Percentiles rank a stretch among this genome's conserved stretches.
These are phyloP conservation scores for Drosophila falleni DNA, from an alignment of 2,888 invertebrate species.

Conservation along the genomic window DNA sequence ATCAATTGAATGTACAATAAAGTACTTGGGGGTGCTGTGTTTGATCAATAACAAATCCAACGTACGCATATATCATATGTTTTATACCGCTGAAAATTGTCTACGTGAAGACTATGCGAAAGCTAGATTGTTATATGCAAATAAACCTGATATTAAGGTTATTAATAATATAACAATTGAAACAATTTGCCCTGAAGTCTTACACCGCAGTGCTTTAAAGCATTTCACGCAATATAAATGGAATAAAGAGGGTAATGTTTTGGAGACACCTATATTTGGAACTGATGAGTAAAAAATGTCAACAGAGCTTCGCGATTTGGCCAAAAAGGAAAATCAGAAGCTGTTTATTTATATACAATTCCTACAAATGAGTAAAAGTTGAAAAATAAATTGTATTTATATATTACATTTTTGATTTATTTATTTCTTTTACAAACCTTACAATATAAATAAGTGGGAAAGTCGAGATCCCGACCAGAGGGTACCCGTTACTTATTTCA, in stretches of 20 bases:
- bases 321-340: slow-evolving; percentile 12
- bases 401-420: too few species aligned
- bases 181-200: slow-evolving; percentile 18
- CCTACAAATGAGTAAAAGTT: slow-evolving; percentile 11
- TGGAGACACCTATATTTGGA: slow-evolving; percentile 22
- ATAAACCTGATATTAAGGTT: slow-evolving; percentile 14
- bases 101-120: slow-evolving; percentile 4
- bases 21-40: slow-evolving; percentile 29
- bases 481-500: too few species aligned
- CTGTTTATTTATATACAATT: slow-evolving; percentile 44
- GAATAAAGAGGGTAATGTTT: slow-evolving; percentile 39
- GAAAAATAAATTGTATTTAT: background rate
- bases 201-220: slow-evolving; percentile 25
- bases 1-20: background rate
- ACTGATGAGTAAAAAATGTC: slow-evolving; percentile 8
- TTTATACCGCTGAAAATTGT: slow-evolving; percentile 12
- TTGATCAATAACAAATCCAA: slow-evolving; percentile 13
- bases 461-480: too few species aligned
- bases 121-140: slow-evolving; percentile 11
- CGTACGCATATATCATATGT: slow-evolving; percentile 32
- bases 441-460: background rate
- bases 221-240: slow-evolving; percentile 33
- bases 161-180: slow-evolving; percentile 2
- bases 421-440: background rate
- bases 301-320: background rate